Conservation (phyloP, 92 coral and sea anemone species). For the Porites lobata region DNA sequence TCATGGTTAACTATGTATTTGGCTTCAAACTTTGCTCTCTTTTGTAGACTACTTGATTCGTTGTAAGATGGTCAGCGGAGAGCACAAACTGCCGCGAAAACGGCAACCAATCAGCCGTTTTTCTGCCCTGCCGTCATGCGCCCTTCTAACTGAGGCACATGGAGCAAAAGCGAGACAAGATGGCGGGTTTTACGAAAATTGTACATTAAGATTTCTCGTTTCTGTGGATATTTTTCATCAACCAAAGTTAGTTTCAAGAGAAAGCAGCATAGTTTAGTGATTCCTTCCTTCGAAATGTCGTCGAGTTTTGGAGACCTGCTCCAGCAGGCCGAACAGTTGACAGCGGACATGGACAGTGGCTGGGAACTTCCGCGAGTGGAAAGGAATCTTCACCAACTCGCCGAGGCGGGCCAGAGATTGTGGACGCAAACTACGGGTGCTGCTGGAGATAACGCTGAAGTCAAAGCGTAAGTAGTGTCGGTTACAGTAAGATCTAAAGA, state of each 20-base stretch:
- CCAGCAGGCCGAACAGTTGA: constrained; percentile 98
- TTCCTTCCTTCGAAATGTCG: constrained; percentile 69
- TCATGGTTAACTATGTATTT: too few species aligned
- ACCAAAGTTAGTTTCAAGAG: not conserved
- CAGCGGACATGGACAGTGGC: constrained; percentile 99
- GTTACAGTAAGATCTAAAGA: too few species aligned
- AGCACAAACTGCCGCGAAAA: too few species aligned
- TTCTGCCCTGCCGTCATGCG: too few species aligned
- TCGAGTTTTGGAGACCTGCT: constrained; percentile 94
- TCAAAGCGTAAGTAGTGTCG: constrained; percentile 90
- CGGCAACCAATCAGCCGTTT: too few species aligned
- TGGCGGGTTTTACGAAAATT: constrained; percentile 88
- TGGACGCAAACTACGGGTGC: constrained; percentile 91
- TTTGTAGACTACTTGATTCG: too few species aligned
- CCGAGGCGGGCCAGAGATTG: constrained; percentile 97
- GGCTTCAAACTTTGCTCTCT: too few species aligned
- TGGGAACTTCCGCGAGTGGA: constrained; percentile 97
- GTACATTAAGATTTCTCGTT: constrained; percentile 9
- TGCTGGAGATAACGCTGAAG: constrained; percentile 96
- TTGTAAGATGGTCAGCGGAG: too few species aligned
- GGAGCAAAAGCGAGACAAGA: constrained; percentile 39
- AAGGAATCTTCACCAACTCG: constrained; percentile 94
- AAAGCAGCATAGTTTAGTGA: not conserved
- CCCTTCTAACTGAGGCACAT: not conserved
- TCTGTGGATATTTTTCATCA: not conserved